A percentile compares a stretch with the other conserved stretches of the same genome.
Conservation (phyloP, 1,140 invertebrate species). For the Triops cancriformis region DNA sequence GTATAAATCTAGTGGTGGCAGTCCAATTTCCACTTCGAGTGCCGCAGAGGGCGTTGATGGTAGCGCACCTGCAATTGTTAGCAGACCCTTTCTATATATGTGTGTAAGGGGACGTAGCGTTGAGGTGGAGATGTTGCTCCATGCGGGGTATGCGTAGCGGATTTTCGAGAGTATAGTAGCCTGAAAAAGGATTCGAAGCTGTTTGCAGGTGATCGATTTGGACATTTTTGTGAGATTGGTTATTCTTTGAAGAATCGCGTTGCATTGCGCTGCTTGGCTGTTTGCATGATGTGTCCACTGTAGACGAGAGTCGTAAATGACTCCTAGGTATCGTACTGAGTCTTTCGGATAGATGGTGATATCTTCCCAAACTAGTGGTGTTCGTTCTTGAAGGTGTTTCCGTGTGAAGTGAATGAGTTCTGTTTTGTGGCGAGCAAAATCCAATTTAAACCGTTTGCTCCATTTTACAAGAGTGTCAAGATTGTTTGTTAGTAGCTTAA, state of each 20-base stretch:
- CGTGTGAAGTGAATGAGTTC: conserved; percentile 16
- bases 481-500: no score
- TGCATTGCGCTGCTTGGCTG: conserved; percentile 7
- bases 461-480: neutral
- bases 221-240: neutral
- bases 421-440: conserved; percentile 9
- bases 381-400: neutral
- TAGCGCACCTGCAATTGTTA: conserved; percentile 7
- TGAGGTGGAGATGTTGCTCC: conserved; percentile 1
- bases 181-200: conserved; percentile 1
- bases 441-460: neutral
- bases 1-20: neutral
- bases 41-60: neutral
- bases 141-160: neutral
- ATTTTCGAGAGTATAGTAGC: conserved; percentile 9
- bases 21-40: neutral
- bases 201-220: neutral
- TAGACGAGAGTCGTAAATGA: neutral
- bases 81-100: conserved; percentile 18
- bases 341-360: conserved; percentile 7
- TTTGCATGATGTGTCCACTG: neutral
- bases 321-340: conserved; percentile 8
- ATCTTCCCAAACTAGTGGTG: conserved; percentile 15
- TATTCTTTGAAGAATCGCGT: neutral
- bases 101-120: neutral